Percentiles rank a stretch among this genome's conserved stretches.
phyloP scores from a whole-genome alignment of 2,797 vertebrate genomes.

The Eulemur mongoz region DNA sequence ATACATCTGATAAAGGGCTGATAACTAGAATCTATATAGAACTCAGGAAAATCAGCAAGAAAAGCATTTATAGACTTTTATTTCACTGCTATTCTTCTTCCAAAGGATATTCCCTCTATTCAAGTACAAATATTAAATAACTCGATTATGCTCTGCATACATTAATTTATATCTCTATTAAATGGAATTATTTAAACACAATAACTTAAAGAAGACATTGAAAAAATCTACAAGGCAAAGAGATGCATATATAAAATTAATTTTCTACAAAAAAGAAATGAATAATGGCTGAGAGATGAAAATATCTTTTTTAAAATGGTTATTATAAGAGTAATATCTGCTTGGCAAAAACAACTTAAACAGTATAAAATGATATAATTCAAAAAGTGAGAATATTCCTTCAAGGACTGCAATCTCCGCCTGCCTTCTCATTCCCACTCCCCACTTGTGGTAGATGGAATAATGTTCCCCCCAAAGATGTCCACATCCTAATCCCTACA shows the following conservation, averaged over 20 bases:
- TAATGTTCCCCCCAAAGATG: neutral
- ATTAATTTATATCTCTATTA: neutral
- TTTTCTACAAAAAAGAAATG: neutral
- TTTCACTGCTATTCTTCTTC: neutral
- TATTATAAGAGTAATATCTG: neutral
- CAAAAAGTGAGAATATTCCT: neutral
- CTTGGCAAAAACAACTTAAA: neutral
- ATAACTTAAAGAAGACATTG: neutral
- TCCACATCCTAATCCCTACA: neutral
- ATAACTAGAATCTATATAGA: too few species aligned
- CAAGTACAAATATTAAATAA: neutral
- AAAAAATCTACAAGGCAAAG: slow-evolving; percentile 17
- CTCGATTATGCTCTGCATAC: neutral
- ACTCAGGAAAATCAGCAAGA: too few species aligned
- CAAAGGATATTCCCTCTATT: neutral
- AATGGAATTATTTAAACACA: neutral
- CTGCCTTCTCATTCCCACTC: neutral
- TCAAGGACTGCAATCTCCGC: neutral
- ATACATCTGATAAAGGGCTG: too few species aligned
- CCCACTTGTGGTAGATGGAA: neutral
- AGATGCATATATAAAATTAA: neutral
- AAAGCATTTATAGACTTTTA: neutral
- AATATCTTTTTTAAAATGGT: neutral
- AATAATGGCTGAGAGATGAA: neutral
- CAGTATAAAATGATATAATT: neutral